A percentile compares a stretch with the other conserved stretches of the same genome.
Evolutionary conservation across 37 sponge, comb jelly and placozoan species (phyloP).

Genomic region (Chondrosia reniformis): DNA sequence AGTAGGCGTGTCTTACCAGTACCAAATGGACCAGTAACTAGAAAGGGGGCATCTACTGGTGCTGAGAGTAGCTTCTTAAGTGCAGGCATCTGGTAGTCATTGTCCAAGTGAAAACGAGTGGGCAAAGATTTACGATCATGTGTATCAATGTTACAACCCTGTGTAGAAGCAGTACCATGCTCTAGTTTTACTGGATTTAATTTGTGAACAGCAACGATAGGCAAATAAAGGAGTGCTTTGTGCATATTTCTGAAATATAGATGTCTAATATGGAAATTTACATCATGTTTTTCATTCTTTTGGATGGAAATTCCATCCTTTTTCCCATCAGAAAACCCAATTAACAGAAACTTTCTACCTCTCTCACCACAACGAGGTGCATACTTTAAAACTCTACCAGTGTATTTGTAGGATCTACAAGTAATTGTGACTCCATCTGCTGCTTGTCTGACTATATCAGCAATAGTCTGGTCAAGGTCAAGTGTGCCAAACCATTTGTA

Average conservation of each 20-base stretch:
- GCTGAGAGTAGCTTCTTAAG: conserved; percentile 15
- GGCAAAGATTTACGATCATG: neutral
- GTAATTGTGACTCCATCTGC: neutral
- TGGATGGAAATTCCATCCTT: neutral
- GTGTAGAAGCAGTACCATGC: too few species aligned
- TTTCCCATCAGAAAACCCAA: neutral
- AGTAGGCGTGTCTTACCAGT: conserved; percentile 76
- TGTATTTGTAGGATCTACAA: too few species aligned
- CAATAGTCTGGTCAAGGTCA: neutral
- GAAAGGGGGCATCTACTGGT: conserved; percentile 10
- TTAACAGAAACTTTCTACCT: neutral
- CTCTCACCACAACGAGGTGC: neutral
- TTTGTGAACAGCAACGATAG: neutral
- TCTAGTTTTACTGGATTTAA: neutral
- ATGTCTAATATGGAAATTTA: neutral
- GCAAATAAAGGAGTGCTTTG: neutral
- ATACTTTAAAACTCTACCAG: conserved; percentile 3
- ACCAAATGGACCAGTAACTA: conserved; percentile 78
- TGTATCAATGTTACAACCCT: too few species aligned
- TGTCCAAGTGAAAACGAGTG: neutral
- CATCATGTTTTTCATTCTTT: neutral
- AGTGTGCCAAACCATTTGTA: neutral
- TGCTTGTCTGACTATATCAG: conserved; percentile 9
- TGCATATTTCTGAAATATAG: neutral
- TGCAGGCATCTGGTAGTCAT: conserved; percentile 30